These are phyloP conservation scores for Bufo bufo DNA, from an alignment of 2,113 vertebrate species.

Conservation along the genomic window DNA sequence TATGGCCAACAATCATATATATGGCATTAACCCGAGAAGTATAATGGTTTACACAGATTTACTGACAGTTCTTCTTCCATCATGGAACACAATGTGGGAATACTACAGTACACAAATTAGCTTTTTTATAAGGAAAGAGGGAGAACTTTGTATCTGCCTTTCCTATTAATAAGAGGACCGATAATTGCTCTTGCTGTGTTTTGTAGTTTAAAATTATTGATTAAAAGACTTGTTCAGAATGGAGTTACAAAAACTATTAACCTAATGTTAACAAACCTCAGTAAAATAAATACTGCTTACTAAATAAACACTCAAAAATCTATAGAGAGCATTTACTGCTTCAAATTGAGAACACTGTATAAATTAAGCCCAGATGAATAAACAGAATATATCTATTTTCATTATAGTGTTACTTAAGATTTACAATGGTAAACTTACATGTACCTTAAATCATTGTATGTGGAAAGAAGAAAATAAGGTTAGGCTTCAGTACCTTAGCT, in stretches of 20 bases:
- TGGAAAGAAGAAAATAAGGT: slow-evolving; percentile 8
- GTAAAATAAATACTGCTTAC: slow-evolving; percentile 1
- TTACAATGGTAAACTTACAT: not conserved
- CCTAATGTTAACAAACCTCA: slow-evolving; percentile 41
- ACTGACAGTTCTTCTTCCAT: not conserved
- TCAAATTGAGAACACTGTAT: slow-evolving; percentile 7
- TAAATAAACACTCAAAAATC: slow-evolving; percentile 28
- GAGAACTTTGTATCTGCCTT: slow-evolving; percentile 27
- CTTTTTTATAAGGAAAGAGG: not conserved
- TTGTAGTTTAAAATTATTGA: slow-evolving; percentile 44
- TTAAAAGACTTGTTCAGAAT: slow-evolving; percentile 22
- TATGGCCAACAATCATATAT: not conserved
- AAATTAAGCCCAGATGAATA: slow-evolving; percentile 24
- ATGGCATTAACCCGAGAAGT: not conserved
- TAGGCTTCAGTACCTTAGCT: not conserved
- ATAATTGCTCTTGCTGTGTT: slow-evolving; percentile 34
- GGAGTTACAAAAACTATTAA: slow-evolving; percentile 51
- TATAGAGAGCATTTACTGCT: slow-evolving; percentile 17
- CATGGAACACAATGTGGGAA: not conserved
- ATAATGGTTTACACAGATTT: slow-evolving; percentile 4
- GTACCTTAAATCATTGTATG: slow-evolving; percentile 14
- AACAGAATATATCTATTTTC: slow-evolving; percentile 12
- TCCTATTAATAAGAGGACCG: slow-evolving; percentile 24
- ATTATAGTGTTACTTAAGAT: slow-evolving; percentile 17
- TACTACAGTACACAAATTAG: slow-evolving; percentile 20